Evolutionary conservation across 1,140 invertebrate genomes (phyloP).

Genomic region (Drosophila pandora): DNA sequence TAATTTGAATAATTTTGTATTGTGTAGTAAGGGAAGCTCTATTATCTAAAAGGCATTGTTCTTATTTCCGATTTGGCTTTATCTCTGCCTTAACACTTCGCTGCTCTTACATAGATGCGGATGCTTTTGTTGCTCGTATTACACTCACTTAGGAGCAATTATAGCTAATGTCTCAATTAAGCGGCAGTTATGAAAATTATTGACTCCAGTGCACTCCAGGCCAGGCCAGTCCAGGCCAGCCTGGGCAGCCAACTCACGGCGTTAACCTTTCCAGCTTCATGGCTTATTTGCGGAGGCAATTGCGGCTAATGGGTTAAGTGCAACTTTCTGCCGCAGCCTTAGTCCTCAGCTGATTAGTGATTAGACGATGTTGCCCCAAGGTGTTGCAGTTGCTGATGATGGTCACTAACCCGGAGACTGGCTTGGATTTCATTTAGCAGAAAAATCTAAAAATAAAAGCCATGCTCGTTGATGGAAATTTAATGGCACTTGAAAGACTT

Average conservation of each 20-base stretch:
- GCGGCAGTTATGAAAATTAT: constrained; percentile 80
- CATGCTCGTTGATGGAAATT: constrained; percentile 27
- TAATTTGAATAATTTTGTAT: no score
- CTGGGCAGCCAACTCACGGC: constrained; percentile 27
- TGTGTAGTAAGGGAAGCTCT: constrained; percentile 8
- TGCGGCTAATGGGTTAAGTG: constrained; percentile 53
- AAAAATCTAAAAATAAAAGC: constrained; percentile 4
- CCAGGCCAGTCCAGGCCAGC: neutral
- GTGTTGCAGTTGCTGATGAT: constrained; percentile 7
- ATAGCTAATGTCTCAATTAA: constrained; percentile 78
- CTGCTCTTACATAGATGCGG: constrained; percentile 42
- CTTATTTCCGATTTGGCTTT: constrained; percentile 27
- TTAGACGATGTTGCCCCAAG: constrained; percentile 42
- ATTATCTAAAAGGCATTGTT: constrained; percentile 39
- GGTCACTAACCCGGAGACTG: constrained; percentile 9
- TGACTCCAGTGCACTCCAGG: constrained; percentile 37
- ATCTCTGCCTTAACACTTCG: constrained; percentile 65
- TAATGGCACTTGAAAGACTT: constrained; percentile 16
- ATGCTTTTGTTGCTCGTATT: constrained; percentile 61
- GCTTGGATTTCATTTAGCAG: constrained; percentile 1
- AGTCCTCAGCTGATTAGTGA: constrained; percentile 44
- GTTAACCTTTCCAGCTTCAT: constrained; percentile 32
- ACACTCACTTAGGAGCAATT: constrained; percentile 76
- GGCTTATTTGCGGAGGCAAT: constrained; percentile 31
- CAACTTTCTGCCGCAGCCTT: constrained; percentile 24